Conservation (phyloP, 2,113 vertebrate species). For the Thomomys bottae region DNA sequence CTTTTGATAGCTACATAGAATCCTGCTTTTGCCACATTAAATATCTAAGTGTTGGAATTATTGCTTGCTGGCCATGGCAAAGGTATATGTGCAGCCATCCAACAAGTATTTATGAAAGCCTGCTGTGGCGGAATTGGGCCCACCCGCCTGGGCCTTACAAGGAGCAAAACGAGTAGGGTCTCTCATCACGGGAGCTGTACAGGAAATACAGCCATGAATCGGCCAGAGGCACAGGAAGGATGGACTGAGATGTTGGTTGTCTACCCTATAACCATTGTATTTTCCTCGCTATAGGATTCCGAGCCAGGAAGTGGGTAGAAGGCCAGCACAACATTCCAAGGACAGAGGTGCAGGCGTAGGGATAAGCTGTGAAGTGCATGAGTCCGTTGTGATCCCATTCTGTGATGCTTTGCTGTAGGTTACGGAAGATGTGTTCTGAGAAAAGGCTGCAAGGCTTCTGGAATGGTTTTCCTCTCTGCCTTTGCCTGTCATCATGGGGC, state of each 20-base stretch:
- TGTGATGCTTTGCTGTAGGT: conserved; percentile 5
- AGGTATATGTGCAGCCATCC: neutral
- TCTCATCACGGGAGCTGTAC: neutral
- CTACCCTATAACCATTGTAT: neutral
- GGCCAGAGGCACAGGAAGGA: neutral
- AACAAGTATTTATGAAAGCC: conserved; percentile 26
- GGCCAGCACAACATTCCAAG: neutral
- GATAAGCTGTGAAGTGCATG: neutral
- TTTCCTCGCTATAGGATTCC: neutral
- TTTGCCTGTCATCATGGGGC: conserved; percentile 3
- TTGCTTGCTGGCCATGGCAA: neutral
- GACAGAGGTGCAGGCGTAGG: neutral
- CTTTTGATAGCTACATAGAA: conserved; percentile 78
- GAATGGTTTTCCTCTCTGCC: neutral
- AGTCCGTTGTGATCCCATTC: neutral
- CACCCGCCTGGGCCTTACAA: neutral
- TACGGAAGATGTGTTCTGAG: neutral
- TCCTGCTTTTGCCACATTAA: conserved; percentile 63
- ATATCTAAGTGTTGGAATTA: conserved; percentile 38
- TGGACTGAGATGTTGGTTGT: neutral
- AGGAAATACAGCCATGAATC: neutral
- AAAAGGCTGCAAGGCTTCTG: conserved; percentile 22
- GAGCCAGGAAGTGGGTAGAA: neutral
- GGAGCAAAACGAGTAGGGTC: neutral
- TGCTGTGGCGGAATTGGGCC: neutral